Percentiles rank a stretch among this genome's conserved stretches.
These are phyloP conservation scores for Andrena bicolor DNA, from an alignment of 2,888 invertebrate genomes.

Conservation along the genomic window DNA sequence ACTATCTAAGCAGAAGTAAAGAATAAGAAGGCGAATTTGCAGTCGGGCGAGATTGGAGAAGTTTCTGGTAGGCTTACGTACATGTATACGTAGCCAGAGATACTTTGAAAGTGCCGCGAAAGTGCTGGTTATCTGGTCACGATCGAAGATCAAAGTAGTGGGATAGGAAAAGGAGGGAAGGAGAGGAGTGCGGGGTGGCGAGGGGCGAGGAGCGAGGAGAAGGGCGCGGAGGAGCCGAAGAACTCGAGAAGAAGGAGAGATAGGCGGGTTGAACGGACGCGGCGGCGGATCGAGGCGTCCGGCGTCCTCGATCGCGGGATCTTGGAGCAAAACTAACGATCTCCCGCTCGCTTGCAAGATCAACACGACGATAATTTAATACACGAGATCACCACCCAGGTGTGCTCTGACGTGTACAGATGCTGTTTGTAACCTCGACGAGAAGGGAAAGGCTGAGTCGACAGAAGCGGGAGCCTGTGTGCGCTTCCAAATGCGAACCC, in stretches of 20 bases:
- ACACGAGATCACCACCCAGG: slow-evolving; percentile 78
- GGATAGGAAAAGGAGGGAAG: slow-evolving; percentile 23
- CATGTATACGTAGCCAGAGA: slow-evolving; percentile 15
- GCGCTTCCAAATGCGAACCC: slow-evolving; percentile 43
- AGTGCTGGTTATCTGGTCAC: slow-evolving; percentile 58
- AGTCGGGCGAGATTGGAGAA: slow-evolving; percentile 25
- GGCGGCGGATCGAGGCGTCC: slow-evolving; percentile 59
- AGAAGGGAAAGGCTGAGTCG: slow-evolving; percentile 56
- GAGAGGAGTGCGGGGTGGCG: slow-evolving; percentile 10
- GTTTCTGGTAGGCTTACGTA: slow-evolving; percentile 27
- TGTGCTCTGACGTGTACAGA: slow-evolving; percentile 70
- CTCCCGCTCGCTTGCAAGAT: slow-evolving; percentile 74
- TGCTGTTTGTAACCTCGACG: slow-evolving; percentile 58
- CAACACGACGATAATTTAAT: slow-evolving; percentile 78
- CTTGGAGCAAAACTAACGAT: slow-evolving; percentile 75
- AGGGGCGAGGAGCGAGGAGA: slow-evolving; percentile 18
- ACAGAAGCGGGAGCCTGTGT: slow-evolving; percentile 43
- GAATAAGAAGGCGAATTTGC: neutral
- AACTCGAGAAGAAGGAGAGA: slow-evolving; percentile 52
- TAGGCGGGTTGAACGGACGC: slow-evolving; percentile 71
- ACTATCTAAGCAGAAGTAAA: neutral
- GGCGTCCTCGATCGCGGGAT: slow-evolving; percentile 68
- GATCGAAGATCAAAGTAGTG: slow-evolving; percentile 52
- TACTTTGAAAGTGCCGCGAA: slow-evolving; percentile 61
- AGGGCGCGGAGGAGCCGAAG: slow-evolving; percentile 35